Conservation (phyloP, 2,113 vertebrate genomes). For the Carassius auratus region DNA sequence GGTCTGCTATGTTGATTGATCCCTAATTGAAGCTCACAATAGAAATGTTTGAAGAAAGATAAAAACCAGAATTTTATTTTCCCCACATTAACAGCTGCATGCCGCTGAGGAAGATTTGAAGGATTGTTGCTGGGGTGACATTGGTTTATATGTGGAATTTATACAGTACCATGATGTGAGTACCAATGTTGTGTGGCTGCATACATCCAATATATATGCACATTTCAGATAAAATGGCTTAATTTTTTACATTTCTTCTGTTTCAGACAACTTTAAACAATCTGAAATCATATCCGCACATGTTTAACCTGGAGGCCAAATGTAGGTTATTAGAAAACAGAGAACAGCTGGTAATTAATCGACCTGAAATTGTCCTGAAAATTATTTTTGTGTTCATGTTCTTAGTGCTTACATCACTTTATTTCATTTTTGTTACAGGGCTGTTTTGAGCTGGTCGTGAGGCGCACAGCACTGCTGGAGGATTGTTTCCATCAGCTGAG, state of each 20-base stretch:
- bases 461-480: slow-evolving; percentile 67
- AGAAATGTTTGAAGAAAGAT: too few species aligned
- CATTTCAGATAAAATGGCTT: neutral
- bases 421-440: slow-evolving; percentile 19
- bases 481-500: slow-evolving; percentile 66
- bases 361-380: too few species aligned
- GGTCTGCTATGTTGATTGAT: too few species aligned
- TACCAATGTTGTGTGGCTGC: neutral
- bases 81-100: neutral
- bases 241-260: neutral
- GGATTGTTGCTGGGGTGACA: too few species aligned
- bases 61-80: neutral
- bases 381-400: neutral
- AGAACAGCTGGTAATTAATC: neutral
- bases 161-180: neutral
- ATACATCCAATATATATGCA: neutral
- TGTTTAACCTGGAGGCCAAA: slow-evolving; percentile 61
- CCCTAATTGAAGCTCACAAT: too few species aligned
- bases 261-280: slow-evolving; percentile 17
- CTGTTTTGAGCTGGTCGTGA: slow-evolving; percentile 43
- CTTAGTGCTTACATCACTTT: neutral
- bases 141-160: too few species aligned
- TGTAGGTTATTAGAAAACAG: slow-evolving; percentile 31
- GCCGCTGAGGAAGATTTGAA: neutral
- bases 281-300: slow-evolving; percentile 27